A percentile compares a stretch with the other conserved stretches of the same genome.
Evolutionary conservation across 2,113 vertebrate genomes (phyloP).

Genomic region (Paralichthys olivaceus): DNA sequence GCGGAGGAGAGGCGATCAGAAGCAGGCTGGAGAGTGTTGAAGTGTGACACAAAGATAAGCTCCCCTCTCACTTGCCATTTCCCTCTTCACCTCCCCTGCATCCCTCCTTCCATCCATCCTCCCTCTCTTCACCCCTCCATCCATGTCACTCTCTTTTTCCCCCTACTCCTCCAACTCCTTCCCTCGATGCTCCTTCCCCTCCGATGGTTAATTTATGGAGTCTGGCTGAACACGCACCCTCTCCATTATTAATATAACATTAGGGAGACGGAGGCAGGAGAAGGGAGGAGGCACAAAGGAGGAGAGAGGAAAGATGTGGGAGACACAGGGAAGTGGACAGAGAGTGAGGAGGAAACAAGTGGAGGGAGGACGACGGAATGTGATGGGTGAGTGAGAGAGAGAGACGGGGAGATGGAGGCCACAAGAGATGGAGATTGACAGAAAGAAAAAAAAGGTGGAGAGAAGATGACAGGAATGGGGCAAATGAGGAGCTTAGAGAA

Average conservation of each 20-base stretch:
- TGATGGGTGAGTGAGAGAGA: neutral
- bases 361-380: neutral
- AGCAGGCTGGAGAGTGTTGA: slow-evolving; percentile 36
- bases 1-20: slow-evolving; percentile 22
- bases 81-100: neutral
- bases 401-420: neutral
- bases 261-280: slow-evolving; percentile 64
- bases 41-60: slow-evolving; percentile 45
- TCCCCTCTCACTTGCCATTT: slow-evolving; percentile 1
- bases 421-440: neutral
- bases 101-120: neutral
- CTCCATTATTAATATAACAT: slow-evolving; percentile 85
- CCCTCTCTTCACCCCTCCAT: slow-evolving; percentile 6
- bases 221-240: slow-evolving; percentile 80
- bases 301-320: slow-evolving; percentile 10
- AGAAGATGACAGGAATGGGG: slow-evolving; percentile 16
- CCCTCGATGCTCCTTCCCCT: slow-evolving; percentile 65
- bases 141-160: slow-evolving; percentile 47
- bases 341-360: slow-evolving; percentile 7
- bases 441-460: neutral
- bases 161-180: slow-evolving; percentile 35
- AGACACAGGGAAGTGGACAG: slow-evolving; percentile 8
- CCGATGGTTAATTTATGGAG: slow-evolving; percentile 84
- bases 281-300: slow-evolving; percentile 27
- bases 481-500: slow-evolving; percentile 13